These are phyloP conservation scores for Xestia rhomboidea DNA, from an alignment of 2,888 invertebrate genomes.

Conservation along the genomic window DNA sequence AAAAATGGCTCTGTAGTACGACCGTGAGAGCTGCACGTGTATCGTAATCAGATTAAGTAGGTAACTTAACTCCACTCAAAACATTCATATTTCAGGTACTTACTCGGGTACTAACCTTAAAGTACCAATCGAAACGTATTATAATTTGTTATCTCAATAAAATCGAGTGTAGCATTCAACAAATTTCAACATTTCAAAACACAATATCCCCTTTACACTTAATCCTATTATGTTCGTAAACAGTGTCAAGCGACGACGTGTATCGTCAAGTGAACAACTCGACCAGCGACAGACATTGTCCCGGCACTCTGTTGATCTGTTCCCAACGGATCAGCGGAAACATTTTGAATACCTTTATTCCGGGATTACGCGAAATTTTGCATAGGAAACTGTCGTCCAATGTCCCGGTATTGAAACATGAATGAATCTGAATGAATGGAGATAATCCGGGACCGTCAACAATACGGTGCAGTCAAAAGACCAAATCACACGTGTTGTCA, in stretches of 20 bases:
- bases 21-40: constrained; percentile 27
- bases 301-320: constrained; percentile 65
- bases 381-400: constrained; percentile 89
- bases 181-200: constrained; percentile 77
- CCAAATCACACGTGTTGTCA: constrained; percentile 86
- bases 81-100: constrained; percentile 32
- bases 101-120: constrained; percentile 29
- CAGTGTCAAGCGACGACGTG: constrained; percentile 81
- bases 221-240: constrained; percentile 89
- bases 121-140: constrained; percentile 53
- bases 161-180: constrained; percentile 71
- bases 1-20: not conserved
- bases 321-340: constrained; percentile 82
- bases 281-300: constrained; percentile 75
- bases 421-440: constrained; percentile 79
- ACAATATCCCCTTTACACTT: constrained; percentile 80
- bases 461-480: constrained; percentile 81
- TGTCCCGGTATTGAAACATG: constrained; percentile 81
- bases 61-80: constrained; percentile 22
- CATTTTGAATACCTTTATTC: constrained; percentile 87
- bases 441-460: constrained; percentile 77
- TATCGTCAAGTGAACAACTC: constrained; percentile 87
- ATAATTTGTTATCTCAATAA: constrained; percentile 65
- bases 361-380: constrained; percentile 89
- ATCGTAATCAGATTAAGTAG: constrained; percentile 26